phyloP scores from a whole-genome alignment of 2,797 vertebrate genomes.

The Carapus acus region DNA sequence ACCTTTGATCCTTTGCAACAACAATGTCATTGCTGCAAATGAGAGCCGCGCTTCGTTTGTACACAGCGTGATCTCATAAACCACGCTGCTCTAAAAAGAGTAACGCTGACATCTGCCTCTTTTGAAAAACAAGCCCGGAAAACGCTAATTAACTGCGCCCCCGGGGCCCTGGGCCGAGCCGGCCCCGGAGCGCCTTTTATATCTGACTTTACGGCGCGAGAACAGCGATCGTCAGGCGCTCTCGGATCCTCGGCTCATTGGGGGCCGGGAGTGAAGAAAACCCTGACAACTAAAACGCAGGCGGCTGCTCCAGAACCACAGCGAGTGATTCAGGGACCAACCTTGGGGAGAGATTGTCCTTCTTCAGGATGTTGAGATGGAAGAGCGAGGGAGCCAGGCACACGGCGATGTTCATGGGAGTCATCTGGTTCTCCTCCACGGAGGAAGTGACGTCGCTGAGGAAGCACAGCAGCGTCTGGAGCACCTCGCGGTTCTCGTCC shows the following conservation, averaged over 20 bases:
- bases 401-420: slow-evolving; percentile 95
- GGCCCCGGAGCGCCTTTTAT: slow-evolving; percentile 42
- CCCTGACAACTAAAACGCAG: too few relatives aligned
- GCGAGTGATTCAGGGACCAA: slow-evolving; percentile 41
- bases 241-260: too few relatives aligned
- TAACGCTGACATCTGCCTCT: slow-evolving; percentile 19
- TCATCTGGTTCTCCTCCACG: slow-evolving; percentile 98
- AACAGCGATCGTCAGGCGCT: too few relatives aligned
- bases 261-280: too few relatives aligned
- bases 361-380: slow-evolving; percentile 94
- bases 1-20: slow-evolving; percentile 50
- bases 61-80: slow-evolving; percentile 65
- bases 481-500: slow-evolving; percentile 91
- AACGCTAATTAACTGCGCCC: slow-evolving; percentile 33
- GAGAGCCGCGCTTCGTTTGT: slow-evolving; percentile 59
- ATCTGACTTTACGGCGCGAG: slow-evolving; percentile 40
- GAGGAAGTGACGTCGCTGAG: slow-evolving; percentile 87
- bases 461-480: slow-evolving; percentile 93
- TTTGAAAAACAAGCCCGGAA: slow-evolving; percentile 43
- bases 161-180: slow-evolving; percentile 31
- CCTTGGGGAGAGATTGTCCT: slow-evolving; percentile 89
- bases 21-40: slow-evolving; percentile 57
- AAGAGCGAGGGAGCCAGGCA: slow-evolving; percentile 97
- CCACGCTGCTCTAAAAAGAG: slow-evolving; percentile 44
- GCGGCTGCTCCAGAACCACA: slow-evolving; percentile 5